phyloP scores from a whole-genome alignment of 2,888 invertebrate genomes.

The Drosophila peninsularis region DNA sequence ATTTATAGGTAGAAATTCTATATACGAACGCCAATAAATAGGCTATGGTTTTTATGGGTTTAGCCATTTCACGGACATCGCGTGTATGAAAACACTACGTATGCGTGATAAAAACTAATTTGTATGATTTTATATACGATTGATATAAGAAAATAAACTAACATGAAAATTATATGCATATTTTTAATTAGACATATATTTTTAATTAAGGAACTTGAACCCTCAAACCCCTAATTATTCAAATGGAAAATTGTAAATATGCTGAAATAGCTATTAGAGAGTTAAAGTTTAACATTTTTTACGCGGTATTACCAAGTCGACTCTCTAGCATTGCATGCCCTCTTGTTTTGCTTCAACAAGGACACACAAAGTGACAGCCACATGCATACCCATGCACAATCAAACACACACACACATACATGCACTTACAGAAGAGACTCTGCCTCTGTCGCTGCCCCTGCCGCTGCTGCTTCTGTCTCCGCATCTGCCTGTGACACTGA shows the following conservation, averaged over 20 bases:
- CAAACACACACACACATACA: slow-evolving; percentile 14
- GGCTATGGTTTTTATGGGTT: background rate
- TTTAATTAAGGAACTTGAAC: too few species aligned
- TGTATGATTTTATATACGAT: too few species aligned
- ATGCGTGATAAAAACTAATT: slow-evolving; percentile 4
- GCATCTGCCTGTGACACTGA: slow-evolving; percentile 61
- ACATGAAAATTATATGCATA: background rate
- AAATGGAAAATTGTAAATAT: too few species aligned
- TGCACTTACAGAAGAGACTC: slow-evolving; percentile 12
- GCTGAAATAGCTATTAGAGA: too few species aligned
- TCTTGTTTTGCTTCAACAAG: slow-evolving; percentile 62
- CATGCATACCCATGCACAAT: slow-evolving; percentile 33
- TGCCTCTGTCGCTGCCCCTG: slow-evolving; percentile 6
- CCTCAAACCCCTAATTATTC: too few species aligned
- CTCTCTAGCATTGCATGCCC: background rate
- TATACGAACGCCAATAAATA: background rate
- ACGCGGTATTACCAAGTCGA: slow-evolving; percentile 21
- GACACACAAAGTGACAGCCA: slow-evolving; percentile 57
- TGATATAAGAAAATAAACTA: background rate
- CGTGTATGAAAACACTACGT: slow-evolving; percentile 2
- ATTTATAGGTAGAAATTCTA: background rate
- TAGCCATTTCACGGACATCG: background rate
- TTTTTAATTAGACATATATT: too few species aligned
- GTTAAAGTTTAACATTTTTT: too few species aligned
- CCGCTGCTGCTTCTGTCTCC: background rate